Base-by-base conservation (phyloP, 2,797 vertebrate species). In the Enteromius mattozi region DNA sequence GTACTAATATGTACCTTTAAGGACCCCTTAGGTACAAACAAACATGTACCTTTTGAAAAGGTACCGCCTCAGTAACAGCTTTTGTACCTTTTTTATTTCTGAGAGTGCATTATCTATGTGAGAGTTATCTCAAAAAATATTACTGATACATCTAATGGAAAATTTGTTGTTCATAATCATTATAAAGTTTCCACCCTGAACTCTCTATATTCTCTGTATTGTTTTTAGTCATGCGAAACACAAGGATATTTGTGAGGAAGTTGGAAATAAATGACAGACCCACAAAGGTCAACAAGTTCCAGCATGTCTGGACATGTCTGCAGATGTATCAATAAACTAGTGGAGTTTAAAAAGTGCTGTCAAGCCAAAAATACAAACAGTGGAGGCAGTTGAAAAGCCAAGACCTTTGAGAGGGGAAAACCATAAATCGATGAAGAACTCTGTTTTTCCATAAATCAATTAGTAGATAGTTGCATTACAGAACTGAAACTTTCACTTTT, bases 281-380 rank as follows among this genome's bases (percentile, higher is more conserved):
- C 33, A 16, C 19, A 16, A 27, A 47, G 61, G 51, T 78, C 82
- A 71, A 24, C 75, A 61, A 33, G 82, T 78, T 71, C 27, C 40
- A 61, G 45, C 88, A 86, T 82, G 89, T 76, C 88, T 76, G 77
- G 88, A 30, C 87, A 76, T 86, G 85, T 75, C 65, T 47, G 42
- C 35, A 13, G 54, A n/a, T 84, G 56, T 63, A 68, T 80, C 81
- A 17, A 69, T 75, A 83, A 71, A 71, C 70, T 71, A 47, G 76
- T 10, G 56, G 77, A 71, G 49, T 65, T 61, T 42, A 51, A 68
- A 68, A 33, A 27, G 63, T 42, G 59, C 45, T 42, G 35, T 77
- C 70, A 42, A 83, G 70, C 33, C 8, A 75, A 75, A 35, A 70
- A 63, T 17, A 80, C 61, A 86, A 82, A 78, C 63, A 85, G 69